Evolutionary conservation across 2,113 vertebrate species (phyloP), one percentile per base, ranked within the genome.

Genomic region (Malurus melanocephalus): DNA sequence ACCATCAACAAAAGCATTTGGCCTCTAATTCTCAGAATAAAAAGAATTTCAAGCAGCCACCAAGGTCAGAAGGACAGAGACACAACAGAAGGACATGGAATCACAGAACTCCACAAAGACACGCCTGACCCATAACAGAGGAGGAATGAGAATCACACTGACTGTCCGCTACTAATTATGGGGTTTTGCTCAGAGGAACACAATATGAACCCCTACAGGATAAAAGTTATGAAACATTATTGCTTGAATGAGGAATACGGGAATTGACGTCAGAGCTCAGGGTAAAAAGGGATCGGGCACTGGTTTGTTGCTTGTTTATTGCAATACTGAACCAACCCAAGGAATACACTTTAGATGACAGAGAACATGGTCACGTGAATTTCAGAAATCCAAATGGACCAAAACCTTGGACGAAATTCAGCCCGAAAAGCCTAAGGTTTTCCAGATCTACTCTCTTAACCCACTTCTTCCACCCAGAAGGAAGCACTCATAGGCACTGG

Each of bases 351-450:
- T 57, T 2, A 49, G n/a, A 67, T 40, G 40, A 30, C 49, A 65
- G 43, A 5, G 26, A 16, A 16, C 4, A 0, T 7, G 4, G 26
- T 6, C 26, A 19, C 13, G 40, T 18, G 11, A 40, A 67, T 27
- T 26, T 49, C 3, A 48, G 22, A 67, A 57, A 49, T 14, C 13
- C 33, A 57, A 80, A 40, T 2, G 11, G 22, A 22, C 3, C 6
- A 48, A 48, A 67, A 38, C 11, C 13, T 3, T 57, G 52, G 17
- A 48, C 40, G 16, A n/a, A 26, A 8, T 4, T 27, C 27, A 80
- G 28, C 14, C 14, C 0, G 1, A 28, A 9, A 11, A 7, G 1
- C 2, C 13, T 49, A 21, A 11, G 0, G 0, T 27, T 28, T 67
- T 27, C 23, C 28, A 40, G 18, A 11, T n/a, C 23, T 5, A 32